Percentiles rank a stretch among this genome's conserved stretches.
These are phyloP conservation scores for Theretra japonica DNA, from an alignment of 2,888 invertebrate genomes.

Conservation along the genomic window DNA sequence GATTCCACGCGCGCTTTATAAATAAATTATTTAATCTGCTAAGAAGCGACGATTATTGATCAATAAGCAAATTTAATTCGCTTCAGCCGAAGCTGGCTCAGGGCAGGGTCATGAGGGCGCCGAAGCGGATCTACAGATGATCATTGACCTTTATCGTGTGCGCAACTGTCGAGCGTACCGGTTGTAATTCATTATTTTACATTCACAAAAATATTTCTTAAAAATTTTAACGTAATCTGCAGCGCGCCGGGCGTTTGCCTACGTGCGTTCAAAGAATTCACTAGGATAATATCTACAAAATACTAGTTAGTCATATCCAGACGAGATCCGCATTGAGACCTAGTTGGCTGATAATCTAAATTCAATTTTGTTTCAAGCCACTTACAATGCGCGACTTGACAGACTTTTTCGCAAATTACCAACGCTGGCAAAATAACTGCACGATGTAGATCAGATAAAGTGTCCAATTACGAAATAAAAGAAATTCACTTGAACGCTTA, in stretches of 20 bases:
- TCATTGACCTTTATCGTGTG: constrained; percentile 83
- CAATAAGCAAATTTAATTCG: constrained; percentile 70
- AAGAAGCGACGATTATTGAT: constrained; percentile 58
- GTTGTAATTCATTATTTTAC: constrained; percentile 76
- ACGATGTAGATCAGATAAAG: constrained; percentile 21
- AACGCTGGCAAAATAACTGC: constrained; percentile 5
- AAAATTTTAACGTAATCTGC: constrained; percentile 17
- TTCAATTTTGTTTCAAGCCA: constrained; percentile 51
- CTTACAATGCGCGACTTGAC: constrained; percentile 26
- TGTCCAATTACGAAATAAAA: constrained; percentile 22
- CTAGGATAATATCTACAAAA: constrained; percentile 51
- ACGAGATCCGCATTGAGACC: constrained; percentile 66
- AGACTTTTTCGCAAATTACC: constrained; percentile 21
- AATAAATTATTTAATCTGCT: constrained; percentile 29
- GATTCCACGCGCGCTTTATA: constrained; percentile 12
- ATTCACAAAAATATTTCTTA: constrained; percentile 49
- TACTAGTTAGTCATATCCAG: constrained; percentile 63
- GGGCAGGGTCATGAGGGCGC: constrained; percentile 82
- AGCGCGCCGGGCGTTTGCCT: constrained; percentile 12
- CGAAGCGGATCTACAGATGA: constrained; percentile 84
- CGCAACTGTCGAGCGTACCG: constrained; percentile 73
- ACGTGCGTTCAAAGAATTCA: constrained; percentile 27
- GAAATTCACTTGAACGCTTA: constrained; percentile 34
- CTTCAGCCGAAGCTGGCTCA: constrained; percentile 64
- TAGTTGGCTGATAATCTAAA: constrained; percentile 63